Evolutionary conservation across 37 sponge, comb jelly and placozoan genomes (phyloP).

Genomic region (Oopsacas minuta): DNA sequence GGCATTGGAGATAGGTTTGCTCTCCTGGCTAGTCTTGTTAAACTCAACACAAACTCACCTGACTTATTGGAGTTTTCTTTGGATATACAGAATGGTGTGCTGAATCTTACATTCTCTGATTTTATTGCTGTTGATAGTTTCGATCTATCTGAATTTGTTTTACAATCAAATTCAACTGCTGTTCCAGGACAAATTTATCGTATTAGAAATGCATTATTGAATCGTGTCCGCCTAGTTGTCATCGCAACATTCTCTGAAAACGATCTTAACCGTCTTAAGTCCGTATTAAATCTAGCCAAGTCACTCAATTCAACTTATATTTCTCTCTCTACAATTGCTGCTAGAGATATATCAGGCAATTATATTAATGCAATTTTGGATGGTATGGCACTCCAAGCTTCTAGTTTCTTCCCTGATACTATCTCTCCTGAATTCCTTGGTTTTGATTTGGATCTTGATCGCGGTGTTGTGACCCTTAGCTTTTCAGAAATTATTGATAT

Average conservation of each 20-base stretch:
- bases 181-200: slow-evolving; percentile 36
- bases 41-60: slow-evolving; percentile 34
- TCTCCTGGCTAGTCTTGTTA: slow-evolving; percentile 37
- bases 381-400: slow-evolving; percentile 37
- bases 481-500: slow-evolving; percentile 62
- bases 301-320: slow-evolving; percentile 43
- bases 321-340: slow-evolving; percentile 28
- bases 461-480: slow-evolving; percentile 36
- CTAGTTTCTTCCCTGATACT: slow-evolving; percentile 37
- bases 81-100: slow-evolving; percentile 45
- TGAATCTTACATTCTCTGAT: slow-evolving; percentile 54
- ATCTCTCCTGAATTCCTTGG: slow-evolving; percentile 29
- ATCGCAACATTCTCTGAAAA: slow-evolving; percentile 30
- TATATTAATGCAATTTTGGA: slow-evolving; percentile 25
- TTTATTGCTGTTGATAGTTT: slow-evolving; percentile 34
- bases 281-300: slow-evolving; percentile 39
- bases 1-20: slow-evolving; percentile 77
- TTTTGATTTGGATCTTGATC: slow-evolving; percentile 59
- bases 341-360: slow-evolving; percentile 55
- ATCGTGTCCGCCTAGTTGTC: slow-evolving; percentile 8
- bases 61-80: slow-evolving; percentile 37
- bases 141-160: slow-evolving; percentile 27
- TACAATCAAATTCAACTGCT: slow-evolving; percentile 47
- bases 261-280: slow-evolving; percentile 62
- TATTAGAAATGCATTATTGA: slow-evolving; percentile 31